Conservation (phyloP, 2,113 vertebrate species). For the Crotalus helleri region DNA sequence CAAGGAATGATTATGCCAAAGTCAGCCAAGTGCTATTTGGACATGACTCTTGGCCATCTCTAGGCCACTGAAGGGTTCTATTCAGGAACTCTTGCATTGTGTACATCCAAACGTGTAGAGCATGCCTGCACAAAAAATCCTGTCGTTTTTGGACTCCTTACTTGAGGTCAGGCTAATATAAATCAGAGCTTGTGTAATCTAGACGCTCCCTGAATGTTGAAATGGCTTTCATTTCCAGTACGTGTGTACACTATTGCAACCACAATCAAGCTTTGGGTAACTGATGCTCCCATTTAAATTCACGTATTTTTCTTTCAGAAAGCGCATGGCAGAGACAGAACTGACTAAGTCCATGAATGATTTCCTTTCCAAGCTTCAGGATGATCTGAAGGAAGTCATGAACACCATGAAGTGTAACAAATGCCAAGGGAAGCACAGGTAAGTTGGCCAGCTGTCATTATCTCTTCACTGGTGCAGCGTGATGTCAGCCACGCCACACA, state of each 20-base stretch:
- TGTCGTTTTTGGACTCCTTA: neutral
- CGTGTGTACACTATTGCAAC: neutral
- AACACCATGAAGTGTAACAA: slow-evolving; percentile 96
- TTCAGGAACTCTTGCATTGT: neutral
- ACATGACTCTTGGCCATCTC: neutral
- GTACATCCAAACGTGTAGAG: neutral
- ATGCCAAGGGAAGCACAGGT: slow-evolving; percentile 94
- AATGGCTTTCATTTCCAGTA: neutral
- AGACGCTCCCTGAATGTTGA: neutral
- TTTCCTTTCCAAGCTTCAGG: slow-evolving; percentile 89
- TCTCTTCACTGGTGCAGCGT: neutral
- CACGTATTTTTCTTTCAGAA: slow-evolving; percentile 66
- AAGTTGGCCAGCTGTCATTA: neutral
- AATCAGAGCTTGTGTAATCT: neutral
- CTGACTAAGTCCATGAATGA: slow-evolving; percentile 88
- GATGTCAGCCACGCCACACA: neutral
- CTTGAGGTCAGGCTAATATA: neutral
- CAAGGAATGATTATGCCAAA: neutral
- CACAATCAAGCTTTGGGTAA: neutral
- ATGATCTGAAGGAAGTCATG: slow-evolving; percentile 93
- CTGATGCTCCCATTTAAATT: neutral
- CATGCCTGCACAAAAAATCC: neutral
- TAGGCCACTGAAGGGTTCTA: neutral
- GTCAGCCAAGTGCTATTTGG: neutral
- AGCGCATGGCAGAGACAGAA: slow-evolving; percentile 86